Percentiles rank a stretch among this genome's conserved stretches.
Conservation (phyloP, 2,888 invertebrate genomes). For the Campaea margaritaria region DNA sequence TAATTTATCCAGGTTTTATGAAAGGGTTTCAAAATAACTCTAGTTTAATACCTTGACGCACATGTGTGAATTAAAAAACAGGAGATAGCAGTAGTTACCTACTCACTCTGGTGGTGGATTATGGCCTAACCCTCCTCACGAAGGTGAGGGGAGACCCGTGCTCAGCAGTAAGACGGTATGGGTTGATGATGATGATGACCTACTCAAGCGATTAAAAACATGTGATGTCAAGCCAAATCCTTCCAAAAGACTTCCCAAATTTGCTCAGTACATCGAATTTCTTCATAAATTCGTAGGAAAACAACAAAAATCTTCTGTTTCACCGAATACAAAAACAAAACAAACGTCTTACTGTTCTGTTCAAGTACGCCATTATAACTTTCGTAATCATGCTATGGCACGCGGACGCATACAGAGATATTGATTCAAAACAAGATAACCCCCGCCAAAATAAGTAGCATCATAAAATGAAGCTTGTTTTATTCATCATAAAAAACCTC, state of each 20-base stretch:
- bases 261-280: not conserved
- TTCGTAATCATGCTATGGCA: constrained; percentile 18
- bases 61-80: too few relatives aligned
- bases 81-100: too few relatives aligned
- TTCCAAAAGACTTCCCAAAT: not conserved
- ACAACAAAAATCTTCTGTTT: constrained; percentile 22
- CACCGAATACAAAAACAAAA: constrained; percentile 27
- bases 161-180: too few relatives aligned
- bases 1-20: not conserved
- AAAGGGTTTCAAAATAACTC: too few relatives aligned
- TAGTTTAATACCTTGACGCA: too few relatives aligned
- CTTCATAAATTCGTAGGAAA: constrained; percentile 5
- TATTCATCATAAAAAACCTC: constrained; percentile 59
- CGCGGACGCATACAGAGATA: constrained; percentile 33
- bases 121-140: too few relatives aligned
- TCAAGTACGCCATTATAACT: constrained; percentile 20
- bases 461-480: constrained; percentile 64
- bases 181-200: too few relatives aligned
- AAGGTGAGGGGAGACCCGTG: too few relatives aligned
- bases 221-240: not conserved
- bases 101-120: too few relatives aligned
- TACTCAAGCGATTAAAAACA: too few relatives aligned
- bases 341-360: constrained; percentile 18
- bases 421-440: constrained; percentile 55
- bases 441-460: constrained; percentile 57